Percentiles rank a stretch among this genome's conserved stretches.
Conservation (phyloP, 2,888 invertebrate genomes). For the Heliconius cydno region DNA sequence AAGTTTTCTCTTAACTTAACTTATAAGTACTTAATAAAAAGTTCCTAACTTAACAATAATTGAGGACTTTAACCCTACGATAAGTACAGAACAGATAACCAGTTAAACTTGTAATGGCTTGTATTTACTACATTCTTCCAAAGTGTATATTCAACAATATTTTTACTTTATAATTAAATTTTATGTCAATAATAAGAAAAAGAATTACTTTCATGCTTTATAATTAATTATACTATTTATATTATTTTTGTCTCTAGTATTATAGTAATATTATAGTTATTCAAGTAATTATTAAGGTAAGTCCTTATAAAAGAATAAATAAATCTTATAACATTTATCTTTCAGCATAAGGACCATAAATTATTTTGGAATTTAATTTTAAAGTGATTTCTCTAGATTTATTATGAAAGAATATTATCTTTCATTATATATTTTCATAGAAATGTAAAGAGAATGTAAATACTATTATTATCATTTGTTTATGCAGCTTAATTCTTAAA, state of each 20-base stretch:
- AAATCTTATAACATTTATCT: not conserved
- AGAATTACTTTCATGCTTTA: too few species aligned
- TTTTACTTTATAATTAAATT: too few species aligned
- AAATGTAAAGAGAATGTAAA: not conserved
- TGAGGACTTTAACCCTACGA: constrained; percentile 8
- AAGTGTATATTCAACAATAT: not conserved
- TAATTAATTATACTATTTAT: too few species aligned
- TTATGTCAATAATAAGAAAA: too few species aligned
- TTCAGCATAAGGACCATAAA: not conserved
- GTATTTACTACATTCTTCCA: not conserved
- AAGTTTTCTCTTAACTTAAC: too few species aligned
- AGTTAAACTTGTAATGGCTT: constrained; percentile 1
- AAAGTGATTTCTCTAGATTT: not conserved
- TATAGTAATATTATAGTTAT: not conserved
- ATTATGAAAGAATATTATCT: too few species aligned
- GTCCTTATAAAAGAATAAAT: not conserved
- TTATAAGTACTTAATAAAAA: not conserved
- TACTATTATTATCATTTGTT: not conserved
- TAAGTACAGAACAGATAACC: not conserved
- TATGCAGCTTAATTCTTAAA: not conserved
- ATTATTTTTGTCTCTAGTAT: not conserved
- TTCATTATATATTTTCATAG: not conserved
- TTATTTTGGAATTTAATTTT: not conserved
- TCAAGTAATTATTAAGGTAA: not conserved
- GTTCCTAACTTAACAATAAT: not conserved